Percentiles rank a stretch among this genome's conserved stretches.
Evolutionary conservation across 2,113 vertebrate species (phyloP).

Genomic region (Trematomus loennbergii): DNA sequence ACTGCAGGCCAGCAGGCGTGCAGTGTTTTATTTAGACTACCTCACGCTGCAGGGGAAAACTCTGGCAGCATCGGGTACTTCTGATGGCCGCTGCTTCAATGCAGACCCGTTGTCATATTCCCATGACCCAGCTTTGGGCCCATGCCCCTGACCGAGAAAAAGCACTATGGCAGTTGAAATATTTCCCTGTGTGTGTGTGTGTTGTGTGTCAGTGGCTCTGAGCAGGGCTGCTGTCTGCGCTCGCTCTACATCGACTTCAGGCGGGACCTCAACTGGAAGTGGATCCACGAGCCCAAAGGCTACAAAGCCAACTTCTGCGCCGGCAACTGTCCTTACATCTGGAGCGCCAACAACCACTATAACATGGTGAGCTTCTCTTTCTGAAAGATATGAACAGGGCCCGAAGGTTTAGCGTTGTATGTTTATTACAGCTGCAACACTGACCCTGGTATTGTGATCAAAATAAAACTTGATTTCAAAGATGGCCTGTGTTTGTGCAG

Average conservation of each 20-base stretch:
- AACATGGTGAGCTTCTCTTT: constrained; percentile 81
- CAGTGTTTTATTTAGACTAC: constrained; percentile 73
- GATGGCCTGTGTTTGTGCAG: too few species aligned
- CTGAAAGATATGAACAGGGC: background rate
- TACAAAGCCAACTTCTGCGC: constrained; percentile 89
- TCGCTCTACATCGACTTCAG: constrained; percentile 88
- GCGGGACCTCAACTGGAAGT: constrained; percentile 89
- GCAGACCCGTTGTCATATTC: constrained; percentile 62
- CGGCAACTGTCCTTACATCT: constrained; percentile 87
- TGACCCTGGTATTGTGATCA: too few species aligned
- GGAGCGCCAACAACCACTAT: constrained; percentile 88
- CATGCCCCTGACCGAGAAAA: constrained; percentile 16
- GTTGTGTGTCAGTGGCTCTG: constrained; percentile 73
- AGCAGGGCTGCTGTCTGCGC: constrained; percentile 86
- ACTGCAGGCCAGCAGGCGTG: constrained; percentile 52
- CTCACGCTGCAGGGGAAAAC: constrained; percentile 62
- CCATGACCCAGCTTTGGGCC: constrained; percentile 60
- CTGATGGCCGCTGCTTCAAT: constrained; percentile 46
- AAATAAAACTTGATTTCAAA: too few species aligned
- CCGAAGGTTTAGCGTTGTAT: background rate
- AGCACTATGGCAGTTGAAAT: constrained; percentile 37
- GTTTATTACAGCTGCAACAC: too few species aligned
- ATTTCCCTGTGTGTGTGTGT: constrained; percentile 13
- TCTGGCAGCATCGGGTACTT: constrained; percentile 39
- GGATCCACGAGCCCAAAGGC: constrained; percentile 88